Base-by-base conservation (phyloP, 2,797 vertebrate species). In the Sphaeramia orbicularis region DNA sequence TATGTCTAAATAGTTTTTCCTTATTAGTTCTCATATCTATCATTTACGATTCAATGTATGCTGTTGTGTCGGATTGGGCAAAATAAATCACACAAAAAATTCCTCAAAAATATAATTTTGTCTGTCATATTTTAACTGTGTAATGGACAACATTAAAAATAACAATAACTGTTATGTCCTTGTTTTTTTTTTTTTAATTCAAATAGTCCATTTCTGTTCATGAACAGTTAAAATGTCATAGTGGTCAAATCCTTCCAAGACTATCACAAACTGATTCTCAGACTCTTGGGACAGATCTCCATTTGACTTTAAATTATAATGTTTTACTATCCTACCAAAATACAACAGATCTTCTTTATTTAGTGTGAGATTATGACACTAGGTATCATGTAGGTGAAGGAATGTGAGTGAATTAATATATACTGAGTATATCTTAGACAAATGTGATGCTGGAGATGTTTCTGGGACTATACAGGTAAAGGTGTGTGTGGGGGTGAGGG, bases 361-460 rank as follows among this genome's bases (percentile, higher is more conserved):
- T 21, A 16, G 64, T 35, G 52, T 51, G 24, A 52, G 13, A 51
- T 49, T 45, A 35, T 62, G 51, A 42, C 58, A 59, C 62, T 65
- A 65, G 57, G 38, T 52, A 45, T 48, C 73, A 15, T 35, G 63
- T 38, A 19, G 54, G 47, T 42, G 10, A 55, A 38, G 36, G 45
- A 36, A 32, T 35, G 64, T 42, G 57, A 65, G 51, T 35, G 36
- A 56, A 21, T 61, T 55, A 70, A 58, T 67, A 78, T 75, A 78
- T 69, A 80, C 76, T 62, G 14, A 38, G 58, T 78, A 65, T 71
- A 73, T 81, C 38, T 73, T 37, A 71, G 40, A 81, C 54, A 52
- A 10, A 40, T 18, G 44, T 19, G 40, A 71, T 57, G 70, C 74
- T 74, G 48, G 64, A 47, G 35, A 52, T 68, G 37, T 62, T 4